Conservation (phyloP, 2,113 vertebrate genomes). For the Corydoras sp. region DNA sequence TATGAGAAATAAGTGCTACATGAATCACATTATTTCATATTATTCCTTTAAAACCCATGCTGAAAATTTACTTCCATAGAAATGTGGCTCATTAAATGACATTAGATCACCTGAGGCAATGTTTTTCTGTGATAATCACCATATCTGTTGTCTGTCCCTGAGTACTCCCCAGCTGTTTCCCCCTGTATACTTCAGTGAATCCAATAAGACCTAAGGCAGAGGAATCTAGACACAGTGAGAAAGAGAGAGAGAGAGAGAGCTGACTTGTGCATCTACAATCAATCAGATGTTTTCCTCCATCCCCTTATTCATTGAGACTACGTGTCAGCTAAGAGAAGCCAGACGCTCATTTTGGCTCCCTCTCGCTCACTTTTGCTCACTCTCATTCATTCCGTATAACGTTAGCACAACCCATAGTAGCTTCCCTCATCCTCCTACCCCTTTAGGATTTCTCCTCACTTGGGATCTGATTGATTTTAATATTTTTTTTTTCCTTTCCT, state of each 20-base stretch:
- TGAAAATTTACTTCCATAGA: no score
- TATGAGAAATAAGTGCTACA: no score
- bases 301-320: slow-evolving; percentile 43
- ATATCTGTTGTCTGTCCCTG: not conserved
- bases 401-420: slow-evolving; percentile 52
- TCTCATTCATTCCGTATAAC: slow-evolving; percentile 43
- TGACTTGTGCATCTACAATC: slow-evolving; percentile 46
- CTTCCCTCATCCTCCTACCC: slow-evolving; percentile 45
- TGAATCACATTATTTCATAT: no score
- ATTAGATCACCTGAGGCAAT: not conserved
- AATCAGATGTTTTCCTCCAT: slow-evolving; percentile 38
- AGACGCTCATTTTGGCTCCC: slow-evolving; percentile 35
- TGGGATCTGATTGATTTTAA: slow-evolving; percentile 3
- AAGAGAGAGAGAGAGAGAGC: slow-evolving; percentile 34
- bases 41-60: no score
- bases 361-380: slow-evolving; percentile 33
- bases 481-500: slow-evolving; percentile 32
- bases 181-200: not conserved
- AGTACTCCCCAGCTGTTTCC: not conserved
- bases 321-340: slow-evolving; percentile 22
- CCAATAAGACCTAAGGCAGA: not conserved
- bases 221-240: slow-evolving; percentile 16
- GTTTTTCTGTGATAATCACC: not conserved
- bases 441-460: slow-evolving; percentile 22
- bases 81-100: no score